Conservation (phyloP, 2,888 invertebrate species). For the Caenorhabditis sp. region DNA sequence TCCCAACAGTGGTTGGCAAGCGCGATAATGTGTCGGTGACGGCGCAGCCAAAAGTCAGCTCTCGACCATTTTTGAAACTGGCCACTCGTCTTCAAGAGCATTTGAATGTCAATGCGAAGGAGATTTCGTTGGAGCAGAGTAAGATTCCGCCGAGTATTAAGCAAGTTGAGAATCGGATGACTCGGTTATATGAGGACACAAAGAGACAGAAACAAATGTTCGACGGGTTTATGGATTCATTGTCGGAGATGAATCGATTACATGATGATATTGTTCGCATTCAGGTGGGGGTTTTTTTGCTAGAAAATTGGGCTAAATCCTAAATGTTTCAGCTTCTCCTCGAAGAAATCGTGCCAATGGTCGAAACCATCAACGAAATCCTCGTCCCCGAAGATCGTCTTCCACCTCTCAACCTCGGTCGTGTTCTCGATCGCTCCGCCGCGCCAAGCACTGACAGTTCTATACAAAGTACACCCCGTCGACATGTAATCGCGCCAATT, state of each 20-base stretch:
- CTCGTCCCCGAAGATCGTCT: constrained; percentile 58
- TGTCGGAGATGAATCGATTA: constrained; percentile 26
- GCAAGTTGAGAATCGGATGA: constrained; percentile 8
- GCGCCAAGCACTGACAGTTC: constrained; percentile 42
- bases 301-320: too few species aligned
- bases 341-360: constrained; percentile 54
- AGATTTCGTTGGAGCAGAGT: constrained; percentile 52
- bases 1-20: constrained; percentile 47
- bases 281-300: constrained; percentile 22
- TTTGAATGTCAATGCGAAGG: constrained; percentile 49
- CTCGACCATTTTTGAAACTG: constrained; percentile 47
- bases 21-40: constrained; percentile 14
- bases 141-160: constrained; percentile 43
- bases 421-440: constrained; percentile 40
- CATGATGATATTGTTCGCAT: constrained; percentile 42
- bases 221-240: constrained; percentile 26
- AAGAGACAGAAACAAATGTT: constrained; percentile 22
- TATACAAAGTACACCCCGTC: constrained; percentile 41
- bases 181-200: constrained; percentile 17
- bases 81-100: constrained; percentile 62
- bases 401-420: constrained; percentile 49
- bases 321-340: constrained; percentile 44
- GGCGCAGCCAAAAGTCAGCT: constrained; percentile 32
- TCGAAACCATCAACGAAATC: constrained; percentile 62
- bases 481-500: constrained; percentile 28